Base-by-base conservation (phyloP, 1,140 invertebrate species). In the Muscidifurax raptorellus region DNA sequence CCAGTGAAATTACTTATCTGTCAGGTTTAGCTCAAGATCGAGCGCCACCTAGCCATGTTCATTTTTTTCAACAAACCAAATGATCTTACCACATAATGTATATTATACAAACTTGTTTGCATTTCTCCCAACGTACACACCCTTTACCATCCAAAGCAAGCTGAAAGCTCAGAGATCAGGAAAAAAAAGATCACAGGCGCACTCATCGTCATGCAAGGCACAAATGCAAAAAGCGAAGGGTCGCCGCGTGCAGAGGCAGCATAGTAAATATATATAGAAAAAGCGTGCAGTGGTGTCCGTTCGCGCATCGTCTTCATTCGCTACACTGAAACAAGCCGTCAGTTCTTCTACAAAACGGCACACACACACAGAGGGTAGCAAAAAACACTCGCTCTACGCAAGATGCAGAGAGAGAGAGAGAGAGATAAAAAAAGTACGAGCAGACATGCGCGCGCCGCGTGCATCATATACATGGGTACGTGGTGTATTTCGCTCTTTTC, bases 401-500 rank as follows among this genome's bases (percentile, higher is more conserved):
- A 72, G 69, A 72, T 32, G 32, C 28, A 40, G 71, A 40, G 13
- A 36, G 28, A 22, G 30, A 30, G 18, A 72, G 27, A 32, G 6
- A 72, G 30, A 72, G 15, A 67, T 40, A 74, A 74, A 74, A 40
- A 13, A 40, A 10, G 36, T 40, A 40, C 15, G 32, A 74, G 30
- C 4, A 40, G 18, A 40, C 71, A 40, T 9, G 7, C 10, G 30
- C 9, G 71, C 74, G 32, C 72, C 36, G 74, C 27, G 28, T 69
- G 67, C 22, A 69, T 69, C 67, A 13, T n/a, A 47, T 47, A 75
- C 74, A 27, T 10, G 30, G 13, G n/a, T 59, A 74, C 25, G 52
- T 44, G 22, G 44, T 81, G 52, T 81, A 59, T 59, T 36, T 71
- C 44, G 18, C 66, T 59, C 22, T 72, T 81, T 71, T 72, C 10